Percentiles rank a stretch among this genome's conserved stretches.
Evolutionary conservation across 2,113 vertebrate genomes (phyloP).

Genomic region (Hiodon alosoides): DNA sequence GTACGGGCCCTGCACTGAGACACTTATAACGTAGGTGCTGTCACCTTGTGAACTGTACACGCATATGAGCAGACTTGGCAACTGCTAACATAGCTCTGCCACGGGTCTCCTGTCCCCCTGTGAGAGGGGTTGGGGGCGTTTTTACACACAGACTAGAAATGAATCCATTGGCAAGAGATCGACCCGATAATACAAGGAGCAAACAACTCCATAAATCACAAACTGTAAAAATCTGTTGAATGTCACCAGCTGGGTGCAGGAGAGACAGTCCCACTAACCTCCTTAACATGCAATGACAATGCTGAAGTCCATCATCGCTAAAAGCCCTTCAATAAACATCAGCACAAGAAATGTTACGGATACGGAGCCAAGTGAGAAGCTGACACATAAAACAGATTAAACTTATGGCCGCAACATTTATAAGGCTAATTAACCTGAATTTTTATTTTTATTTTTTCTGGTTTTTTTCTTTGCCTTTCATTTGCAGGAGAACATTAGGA

Average conservation of each 20-base stretch:
- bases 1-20: background rate
- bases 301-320: background rate
- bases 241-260: background rate
- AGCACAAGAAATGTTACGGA: background rate
- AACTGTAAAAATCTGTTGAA: slow-evolving; percentile 11
- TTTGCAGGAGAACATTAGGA: too few species aligned
- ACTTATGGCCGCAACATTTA: too few species aligned
- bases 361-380: background rate
- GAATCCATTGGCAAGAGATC: background rate
- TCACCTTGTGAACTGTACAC: background rate
- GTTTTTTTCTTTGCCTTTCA: too few species aligned
- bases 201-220: slow-evolving; percentile 21
- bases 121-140: background rate
- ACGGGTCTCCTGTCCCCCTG: too few species aligned
- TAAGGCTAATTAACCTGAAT: background rate
- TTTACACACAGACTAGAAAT: background rate
- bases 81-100: too few species aligned
- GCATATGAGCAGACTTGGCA: background rate
- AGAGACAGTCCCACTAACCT: background rate
- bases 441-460: slow-evolving; percentile 4
- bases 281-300: background rate
- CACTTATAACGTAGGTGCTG: background rate
- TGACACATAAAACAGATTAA: background rate
- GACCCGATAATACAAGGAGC: slow-evolving; percentile 4
- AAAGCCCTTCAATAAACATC: background rate